Base-by-base conservation (phyloP, 2,888 invertebrate genomes). In the Eurois occulta region DNA sequence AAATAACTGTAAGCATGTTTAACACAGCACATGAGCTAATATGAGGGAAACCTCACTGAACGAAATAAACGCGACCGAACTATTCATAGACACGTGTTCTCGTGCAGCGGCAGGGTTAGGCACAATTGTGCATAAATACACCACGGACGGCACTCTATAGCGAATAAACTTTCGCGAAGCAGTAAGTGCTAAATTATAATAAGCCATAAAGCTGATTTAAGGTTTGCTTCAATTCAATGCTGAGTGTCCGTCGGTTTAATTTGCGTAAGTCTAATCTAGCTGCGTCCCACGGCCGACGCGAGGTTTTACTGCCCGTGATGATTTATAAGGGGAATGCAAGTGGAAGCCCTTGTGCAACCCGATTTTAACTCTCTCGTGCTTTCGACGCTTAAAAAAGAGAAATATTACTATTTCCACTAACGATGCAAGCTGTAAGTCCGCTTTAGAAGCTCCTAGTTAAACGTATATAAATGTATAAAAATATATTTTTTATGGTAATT, bases 181-280 rank as follows among this genome's bases (percentile, higher is more conserved):
- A 68, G 74, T 71, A 48, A 78, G 68, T 32, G 62, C 48, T 86
- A 75, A 78, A 86, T 83, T 84, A 85, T 83, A 81, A 81, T 85
- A 84, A 78, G 78, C 72, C 70, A 77, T 86, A 87, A 88, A 89
- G 86, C 86, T 91, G 90, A 89, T 91, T 89, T 88, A 89, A 86
- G 69, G 75, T 78, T 84, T 81, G 80, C 87, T 88, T 87, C 78
- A 77, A 82, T 83, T 85, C 83, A 72, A 83, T 71, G 83, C 72
- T 83, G 83, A 77, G 82, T 80, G 84, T 86, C 85, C 84, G 86
- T 86, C 78, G 77, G 85, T 89, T 88, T 89, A 88, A 90, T 91
- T 91, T 91, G 89, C 91, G 91, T 91, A 90, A 87, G 86, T 90
- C 91, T 91, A 90, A 90, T 86, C 87, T 87, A 66, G 84, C 81